These are phyloP conservation scores for Ciconia nigra DNA, from an alignment of 2,797 vertebrate species.

Conservation along the genomic window DNA sequence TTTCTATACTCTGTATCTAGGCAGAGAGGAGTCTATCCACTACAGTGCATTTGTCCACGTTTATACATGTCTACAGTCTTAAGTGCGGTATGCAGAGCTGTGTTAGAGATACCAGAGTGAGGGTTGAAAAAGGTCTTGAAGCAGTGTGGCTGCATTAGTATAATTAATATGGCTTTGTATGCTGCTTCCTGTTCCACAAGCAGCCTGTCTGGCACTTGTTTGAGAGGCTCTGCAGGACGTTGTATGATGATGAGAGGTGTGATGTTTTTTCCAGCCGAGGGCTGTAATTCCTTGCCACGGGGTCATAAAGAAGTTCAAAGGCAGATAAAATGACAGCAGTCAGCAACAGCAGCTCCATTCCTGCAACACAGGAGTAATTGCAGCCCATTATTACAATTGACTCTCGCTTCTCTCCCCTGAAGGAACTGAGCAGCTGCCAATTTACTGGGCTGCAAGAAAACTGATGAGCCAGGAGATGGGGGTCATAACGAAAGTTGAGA, in stretches of 20 bases:
- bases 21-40: background rate
- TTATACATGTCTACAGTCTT: background rate
- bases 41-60: background rate
- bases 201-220: background rate
- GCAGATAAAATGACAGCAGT: slow-evolving; percentile 55
- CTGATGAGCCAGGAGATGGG: slow-evolving; percentile 30
- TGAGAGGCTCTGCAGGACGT: background rate
- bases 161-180: background rate
- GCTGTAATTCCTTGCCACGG: slow-evolving; percentile 29
- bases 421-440: slow-evolving; percentile 48
- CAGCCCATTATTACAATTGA: slow-evolving; percentile 42
- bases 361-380: slow-evolving; percentile 50
- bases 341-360: slow-evolving; percentile 34
- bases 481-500: slow-evolving; percentile 4
- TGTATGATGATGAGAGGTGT: background rate
- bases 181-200: background rate
- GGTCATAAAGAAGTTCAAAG: slow-evolving; percentile 50
- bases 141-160: background rate
- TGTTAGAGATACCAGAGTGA: background rate
- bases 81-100: background rate
- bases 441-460: slow-evolving; percentile 33
- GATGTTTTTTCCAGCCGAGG: background rate
- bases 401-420: slow-evolving; percentile 27
- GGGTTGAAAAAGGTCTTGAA: background rate
- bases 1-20: background rate